A percentile compares a stretch with the other conserved stretches of the same genome.
Evolutionary conservation across 2,113 vertebrate genomes (phyloP).

Genomic region (Oncorhynchus mykiss): DNA sequence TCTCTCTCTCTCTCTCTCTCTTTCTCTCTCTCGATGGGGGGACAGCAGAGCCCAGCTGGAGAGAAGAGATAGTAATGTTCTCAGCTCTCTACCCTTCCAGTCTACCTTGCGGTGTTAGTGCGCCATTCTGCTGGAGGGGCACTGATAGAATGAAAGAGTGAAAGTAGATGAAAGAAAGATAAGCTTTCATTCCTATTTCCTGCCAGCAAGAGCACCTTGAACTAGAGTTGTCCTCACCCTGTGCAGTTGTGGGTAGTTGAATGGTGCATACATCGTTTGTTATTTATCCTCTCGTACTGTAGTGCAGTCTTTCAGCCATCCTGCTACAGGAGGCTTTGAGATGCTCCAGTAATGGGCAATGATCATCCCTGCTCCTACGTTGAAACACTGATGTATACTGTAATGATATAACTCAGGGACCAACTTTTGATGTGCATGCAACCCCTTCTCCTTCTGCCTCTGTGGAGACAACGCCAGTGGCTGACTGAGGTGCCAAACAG

Average conservation of each 20-base stretch:
- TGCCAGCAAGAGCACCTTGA: slow-evolving; percentile 40
- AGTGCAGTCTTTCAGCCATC: slow-evolving; percentile 1
- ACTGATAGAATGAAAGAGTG: slow-evolving; percentile 59
- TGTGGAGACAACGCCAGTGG: slow-evolving; percentile 56
- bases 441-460: slow-evolving; percentile 32
- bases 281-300: slow-evolving; percentile 24
- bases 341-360: slow-evolving; percentile 40
- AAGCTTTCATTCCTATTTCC: slow-evolving; percentile 43
- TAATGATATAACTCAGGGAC: slow-evolving; percentile 46
- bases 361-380: slow-evolving; percentile 36
- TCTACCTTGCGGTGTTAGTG: slow-evolving; percentile 63
- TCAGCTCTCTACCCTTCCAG: slow-evolving; percentile 62
- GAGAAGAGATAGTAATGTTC: slow-evolving; percentile 77
- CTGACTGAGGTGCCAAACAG: slow-evolving; percentile 62
- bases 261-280: slow-evolving; percentile 34
- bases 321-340: slow-evolving; percentile 30
- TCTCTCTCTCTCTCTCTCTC: not conserved
- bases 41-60: slow-evolving; percentile 80
- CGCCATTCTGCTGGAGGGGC: slow-evolving; percentile 64
- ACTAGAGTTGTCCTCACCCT: slow-evolving; percentile 4
- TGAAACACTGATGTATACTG: slow-evolving; percentile 40
- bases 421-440: slow-evolving; percentile 7
- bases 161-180: slow-evolving; percentile 51
- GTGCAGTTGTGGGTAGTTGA: slow-evolving; percentile 21
- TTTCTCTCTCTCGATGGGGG: slow-evolving; percentile 66